Evolutionary conservation across 2,888 invertebrate genomes (phyloP).

Genomic region (Eupelmus urozonus): DNA sequence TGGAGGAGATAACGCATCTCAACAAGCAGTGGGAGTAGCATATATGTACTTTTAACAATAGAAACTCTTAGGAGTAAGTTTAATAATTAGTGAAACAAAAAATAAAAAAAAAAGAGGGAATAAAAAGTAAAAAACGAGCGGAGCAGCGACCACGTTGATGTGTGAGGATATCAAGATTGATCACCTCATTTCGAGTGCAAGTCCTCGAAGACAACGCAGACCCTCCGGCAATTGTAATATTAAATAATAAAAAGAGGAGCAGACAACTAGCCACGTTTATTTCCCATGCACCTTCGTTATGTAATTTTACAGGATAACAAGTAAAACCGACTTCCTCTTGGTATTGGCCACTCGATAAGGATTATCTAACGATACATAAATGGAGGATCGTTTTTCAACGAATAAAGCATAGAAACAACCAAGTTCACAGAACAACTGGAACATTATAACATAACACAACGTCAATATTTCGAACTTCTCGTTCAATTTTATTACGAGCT

Average conservation of each 20-base stretch:
- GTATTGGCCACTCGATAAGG: constrained; percentile 59
- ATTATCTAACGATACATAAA: constrained; percentile 56
- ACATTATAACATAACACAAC: constrained; percentile 56
- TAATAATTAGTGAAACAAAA: constrained; percentile 62
- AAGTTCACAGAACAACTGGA: constrained; percentile 59
- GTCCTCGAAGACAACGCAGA: constrained; percentile 68
- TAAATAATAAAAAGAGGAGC: constrained; percentile 58
- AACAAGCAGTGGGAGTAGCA: constrained; percentile 72
- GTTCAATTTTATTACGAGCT: constrained; percentile 55
- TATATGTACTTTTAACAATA: constrained; percentile 66
- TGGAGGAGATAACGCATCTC: constrained; percentile 66
- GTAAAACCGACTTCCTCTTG: constrained; percentile 61
- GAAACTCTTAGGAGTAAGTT: constrained; percentile 62
- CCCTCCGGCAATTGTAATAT: constrained; percentile 68
- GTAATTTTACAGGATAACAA: constrained; percentile 46
- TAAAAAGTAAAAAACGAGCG: constrained; percentile 62
- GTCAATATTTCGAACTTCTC: constrained; percentile 51
- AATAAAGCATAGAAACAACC: constrained; percentile 59
- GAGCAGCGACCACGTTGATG: constrained; percentile 71
- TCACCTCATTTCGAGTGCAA: constrained; percentile 72
- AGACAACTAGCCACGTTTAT: constrained; percentile 60
- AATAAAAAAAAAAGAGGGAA: constrained; percentile 41
- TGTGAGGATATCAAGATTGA: constrained; percentile 72
- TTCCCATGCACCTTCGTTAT: constrained; percentile 60
- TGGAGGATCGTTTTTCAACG: constrained; percentile 62